Evolutionary conservation across 1,140 invertebrate species (phyloP), one percentile per base, ranked within the genome.

Genomic region (Cardiocondyla obscurior): DNA sequence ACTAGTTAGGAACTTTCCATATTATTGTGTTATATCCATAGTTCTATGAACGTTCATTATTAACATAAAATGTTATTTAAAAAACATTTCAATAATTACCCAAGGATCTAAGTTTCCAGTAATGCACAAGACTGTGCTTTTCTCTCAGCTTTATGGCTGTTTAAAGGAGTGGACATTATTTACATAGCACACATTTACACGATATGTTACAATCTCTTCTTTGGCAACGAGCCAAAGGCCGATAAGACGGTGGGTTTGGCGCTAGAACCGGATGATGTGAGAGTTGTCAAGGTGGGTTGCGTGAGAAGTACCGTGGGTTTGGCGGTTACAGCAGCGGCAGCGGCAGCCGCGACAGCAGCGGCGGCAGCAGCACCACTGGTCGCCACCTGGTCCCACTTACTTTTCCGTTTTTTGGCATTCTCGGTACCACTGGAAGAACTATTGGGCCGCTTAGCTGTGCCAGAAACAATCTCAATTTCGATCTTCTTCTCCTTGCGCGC

Each of bases 321-420:
- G 7, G 96, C 94, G 16, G 94, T 91, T 33, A 92, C 89, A 16
- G 95, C 88, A 16, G 94, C 91, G n/a, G 90, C 88, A 3, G 91
- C 86, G 60, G 96, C 96, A 6, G 96, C 94, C 19, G 94, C 91
- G 36, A 92, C 89, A 10, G 95, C 88, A 10, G 94, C 91, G 0
- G 74, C 74, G 46, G 74, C 62, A 2, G 74, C 74, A 1, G n/a
- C 30, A n/a, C 46, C 46, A 46, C 95, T 95, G 0, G 96, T 95
- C 1, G 97, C 96, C 12, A 97, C 96, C 92, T 98, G 97, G 94
- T 98, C 97, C 97, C 97, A 98, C 93, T 98, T 98, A 16, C 97
- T 98, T 94, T 98, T 98, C 70, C 97, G 95, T 88, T 96, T 97
- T 83, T 96, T 97, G 2, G 93, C 39, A 72, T 96, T 96, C 86